These are phyloP conservation scores for Halocynthia aurantium DNA, from an alignment of 23 tunicate genomes.

Conservation along the genomic window DNA sequence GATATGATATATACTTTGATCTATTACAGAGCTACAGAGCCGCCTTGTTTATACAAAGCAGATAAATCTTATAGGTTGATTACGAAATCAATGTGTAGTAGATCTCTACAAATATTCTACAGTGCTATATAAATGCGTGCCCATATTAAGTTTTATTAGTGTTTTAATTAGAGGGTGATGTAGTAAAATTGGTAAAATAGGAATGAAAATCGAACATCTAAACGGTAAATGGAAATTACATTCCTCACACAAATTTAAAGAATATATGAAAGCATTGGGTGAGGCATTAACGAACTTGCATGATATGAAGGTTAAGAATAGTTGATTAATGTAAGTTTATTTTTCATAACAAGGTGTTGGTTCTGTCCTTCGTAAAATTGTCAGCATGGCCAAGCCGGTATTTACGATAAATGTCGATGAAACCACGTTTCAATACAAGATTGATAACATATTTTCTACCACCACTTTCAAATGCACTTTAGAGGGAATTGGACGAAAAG, in stretches of 20 bases:
- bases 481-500: slow-evolving; percentile 61
- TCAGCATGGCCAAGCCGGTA: slow-evolving; percentile 63
- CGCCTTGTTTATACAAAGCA: too few relatives aligned
- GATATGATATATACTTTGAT: too few relatives aligned
- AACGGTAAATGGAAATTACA: slow-evolving; percentile 62
- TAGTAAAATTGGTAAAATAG: too few relatives aligned
- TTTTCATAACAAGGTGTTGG: slow-evolving; percentile 38
- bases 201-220: not conserved
- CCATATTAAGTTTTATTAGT: too few relatives aligned
- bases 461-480: slow-evolving; percentile 30
- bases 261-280: slow-evolving; percentile 78
- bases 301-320: not conserved
- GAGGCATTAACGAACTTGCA: not conserved
- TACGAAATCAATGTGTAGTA: too few relatives aligned
- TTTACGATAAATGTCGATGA: slow-evolving; percentile 37
- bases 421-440: slow-evolving; percentile 34
- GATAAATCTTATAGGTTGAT: too few relatives aligned
- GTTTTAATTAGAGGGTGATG: too few relatives aligned
- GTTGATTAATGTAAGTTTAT: not conserved
- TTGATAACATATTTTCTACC: slow-evolving; percentile 42
- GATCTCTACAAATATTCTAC: too few relatives aligned
- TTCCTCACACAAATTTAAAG: slow-evolving; percentile 59
- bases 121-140: too few relatives aligned
- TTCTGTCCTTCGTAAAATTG: slow-evolving; percentile 57
- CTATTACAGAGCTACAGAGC: too few relatives aligned